A percentile compares a stretch with the other conserved stretches of the same genome.
phyloP scores from a whole-genome alignment of 2,888 invertebrate genomes.

The Thyatira batis region DNA sequence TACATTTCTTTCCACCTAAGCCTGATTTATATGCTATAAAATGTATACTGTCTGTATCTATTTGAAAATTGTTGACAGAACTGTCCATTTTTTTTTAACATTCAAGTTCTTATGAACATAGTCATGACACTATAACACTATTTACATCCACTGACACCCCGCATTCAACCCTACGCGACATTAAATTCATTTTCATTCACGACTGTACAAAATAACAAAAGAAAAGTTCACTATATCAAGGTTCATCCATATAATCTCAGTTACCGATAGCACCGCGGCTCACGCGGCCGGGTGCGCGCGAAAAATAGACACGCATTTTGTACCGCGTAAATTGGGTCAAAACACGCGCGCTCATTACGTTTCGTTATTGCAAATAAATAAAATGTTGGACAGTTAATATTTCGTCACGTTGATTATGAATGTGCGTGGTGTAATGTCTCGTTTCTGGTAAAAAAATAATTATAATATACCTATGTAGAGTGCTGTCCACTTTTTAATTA shows the following conservation, averaged over 20 bases:
- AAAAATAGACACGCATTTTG: conserved; percentile 69
- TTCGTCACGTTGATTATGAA: conserved; percentile 18
- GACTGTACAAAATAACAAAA: neutral
- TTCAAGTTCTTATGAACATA: no score
- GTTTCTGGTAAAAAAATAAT: conserved; percentile 45
- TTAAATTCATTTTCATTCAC: neutral
- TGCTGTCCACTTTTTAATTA: neutral
- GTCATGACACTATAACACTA: no score
- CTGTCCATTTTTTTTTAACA: no score
- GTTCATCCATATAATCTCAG: conserved; percentile 44
- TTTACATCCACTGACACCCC: no score
- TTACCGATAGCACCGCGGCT: conserved; percentile 38
- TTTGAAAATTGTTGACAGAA: no score
- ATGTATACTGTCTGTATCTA: no score
- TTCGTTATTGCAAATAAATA: conserved; percentile 29
- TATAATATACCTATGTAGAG: conserved; percentile 7
- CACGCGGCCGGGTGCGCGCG: conserved; percentile 48
- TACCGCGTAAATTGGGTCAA: conserved; percentile 65
- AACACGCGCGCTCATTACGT: conserved; percentile 40
- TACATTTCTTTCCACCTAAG: no score
- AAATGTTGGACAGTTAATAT: conserved; percentile 26
- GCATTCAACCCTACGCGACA: no score
- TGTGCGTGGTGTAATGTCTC: conserved; percentile 42
- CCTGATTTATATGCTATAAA: no score
- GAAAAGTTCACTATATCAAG: conserved; percentile 30